Evolutionary conservation across 2,113 vertebrate species (phyloP).

Genomic region (Bubo blakistoni): DNA sequence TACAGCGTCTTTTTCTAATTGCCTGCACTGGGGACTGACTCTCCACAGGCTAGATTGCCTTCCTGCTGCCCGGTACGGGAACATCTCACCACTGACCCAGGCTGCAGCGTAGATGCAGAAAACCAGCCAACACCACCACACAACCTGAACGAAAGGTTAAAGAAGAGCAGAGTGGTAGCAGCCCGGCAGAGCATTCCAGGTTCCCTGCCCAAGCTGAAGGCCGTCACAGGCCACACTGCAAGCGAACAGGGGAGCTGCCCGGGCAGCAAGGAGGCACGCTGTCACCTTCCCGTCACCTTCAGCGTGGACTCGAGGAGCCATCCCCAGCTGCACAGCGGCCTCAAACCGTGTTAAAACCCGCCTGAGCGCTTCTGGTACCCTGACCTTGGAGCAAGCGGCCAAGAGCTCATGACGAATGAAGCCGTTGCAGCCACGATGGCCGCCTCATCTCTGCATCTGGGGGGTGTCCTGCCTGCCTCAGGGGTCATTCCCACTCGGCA

Average conservation of each 20-base stretch:
- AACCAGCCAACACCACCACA: background rate
- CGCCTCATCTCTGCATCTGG: fast-evolving
- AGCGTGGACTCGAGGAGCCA: background rate
- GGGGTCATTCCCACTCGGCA: fast-evolving
- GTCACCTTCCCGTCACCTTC: too few species aligned
- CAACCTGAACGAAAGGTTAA: background rate
- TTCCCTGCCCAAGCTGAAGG: background rate
- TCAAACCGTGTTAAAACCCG: fast-evolving
- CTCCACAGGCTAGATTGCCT: background rate
- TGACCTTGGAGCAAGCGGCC: fast-evolving
- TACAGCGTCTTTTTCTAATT: background rate
- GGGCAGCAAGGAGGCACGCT: fast-evolving
- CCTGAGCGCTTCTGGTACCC: background rate
- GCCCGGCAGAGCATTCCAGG: too few species aligned
- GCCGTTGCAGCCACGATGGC: fast-evolving
- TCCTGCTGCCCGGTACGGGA: background rate
- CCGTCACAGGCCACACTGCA: fast-evolving
- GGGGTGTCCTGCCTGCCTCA: background rate
- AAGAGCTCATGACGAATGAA: background rate
- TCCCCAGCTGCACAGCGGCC: too few species aligned
- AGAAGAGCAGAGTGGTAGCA: background rate
- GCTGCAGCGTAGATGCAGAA: background rate
- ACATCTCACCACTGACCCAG: fast-evolving
- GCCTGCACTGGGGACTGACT: too few species aligned
- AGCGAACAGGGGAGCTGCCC: fast-evolving